Evolutionary conservation across 2,888 invertebrate genomes (phyloP), one percentile per base, ranked within the genome.

Genomic region (Lydus trimaculatus): DNA sequence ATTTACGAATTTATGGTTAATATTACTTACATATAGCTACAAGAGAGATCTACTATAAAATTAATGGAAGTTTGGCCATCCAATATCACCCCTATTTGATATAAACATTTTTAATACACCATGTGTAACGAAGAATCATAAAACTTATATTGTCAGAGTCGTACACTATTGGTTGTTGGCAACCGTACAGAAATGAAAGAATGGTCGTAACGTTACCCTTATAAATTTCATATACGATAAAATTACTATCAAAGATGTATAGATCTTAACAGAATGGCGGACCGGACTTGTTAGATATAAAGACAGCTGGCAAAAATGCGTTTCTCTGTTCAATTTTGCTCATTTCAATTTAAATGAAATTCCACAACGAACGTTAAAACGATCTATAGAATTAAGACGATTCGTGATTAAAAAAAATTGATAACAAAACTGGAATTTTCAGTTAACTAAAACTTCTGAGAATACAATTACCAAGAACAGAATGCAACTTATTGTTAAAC

Each of bases 51-150:
- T 25, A 25, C 56, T 25, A 71, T 77, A 76, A 78, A 76, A 73
- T 76, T 78, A 76, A 78, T 78, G 78, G 76, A 78, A 76, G 75
- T 73, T 73, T 23, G 69, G 71, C 70, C 66, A 65, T 68, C 73
- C 76, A 75, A 78, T 78, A 74, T 78, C 71, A 70, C 66, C 64
- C 67, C 25, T 25, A 25, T 23, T 63, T 65, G 65, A 64, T 60
- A 76, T 75, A 75, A 78, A 76, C 63, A 69, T 64, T 74, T 76
- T 78, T 75, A 76, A 58, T 73, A 59, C 72, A 64, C 70, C 73
- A 75, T 77, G 74, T 77, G 77, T 73, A n/a, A 75, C 75, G 68
- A 64, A 23, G 71, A 65, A 65, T 65, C 66, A 71, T 75, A 75
- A 77, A 77, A 73, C 36, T 72, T 76, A 70, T 73, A 76, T 69